A percentile compares a stretch with the other conserved stretches of the same genome.
phyloP scores from a whole-genome alignment of 2,113 vertebrate genomes.

The Mesocricetus auratus region DNA sequence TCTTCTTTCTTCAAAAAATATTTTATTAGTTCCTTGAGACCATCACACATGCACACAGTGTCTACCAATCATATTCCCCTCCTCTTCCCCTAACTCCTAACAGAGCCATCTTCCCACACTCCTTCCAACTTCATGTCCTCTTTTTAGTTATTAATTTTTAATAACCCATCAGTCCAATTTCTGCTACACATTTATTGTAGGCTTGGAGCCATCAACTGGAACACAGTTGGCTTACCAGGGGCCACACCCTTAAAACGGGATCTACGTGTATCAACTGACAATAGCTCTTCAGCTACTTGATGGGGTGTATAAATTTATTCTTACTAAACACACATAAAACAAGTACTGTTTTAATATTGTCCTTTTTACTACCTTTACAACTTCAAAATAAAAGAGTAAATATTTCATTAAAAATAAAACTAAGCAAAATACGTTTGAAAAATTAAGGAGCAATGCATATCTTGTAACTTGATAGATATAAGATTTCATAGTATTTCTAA shows the following conservation, averaged over 20 bases:
- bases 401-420: background rate
- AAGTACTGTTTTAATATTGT: background rate
- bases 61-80: background rate
- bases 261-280: background rate
- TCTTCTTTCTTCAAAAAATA: background rate
- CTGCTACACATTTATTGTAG: background rate
- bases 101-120: background rate
- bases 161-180: background rate
- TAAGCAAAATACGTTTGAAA: background rate
- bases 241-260: background rate
- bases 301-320: background rate
- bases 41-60: background rate
- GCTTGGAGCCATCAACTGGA: background rate
- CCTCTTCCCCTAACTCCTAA: background rate
- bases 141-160: background rate
- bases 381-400: conserved; percentile 32
- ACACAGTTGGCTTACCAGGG: background rate
- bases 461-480: background rate
- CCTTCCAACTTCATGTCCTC: background rate
- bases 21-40: background rate
- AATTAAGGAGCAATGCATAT: background rate
- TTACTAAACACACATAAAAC: conserved; percentile 16
- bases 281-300: background rate
- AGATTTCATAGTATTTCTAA: background rate
- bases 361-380: conserved; percentile 7